Evolutionary conservation across 2,888 invertebrate species (phyloP), one percentile per base, ranked within the genome.

Genomic region (Periphyllus acericola): DNA sequence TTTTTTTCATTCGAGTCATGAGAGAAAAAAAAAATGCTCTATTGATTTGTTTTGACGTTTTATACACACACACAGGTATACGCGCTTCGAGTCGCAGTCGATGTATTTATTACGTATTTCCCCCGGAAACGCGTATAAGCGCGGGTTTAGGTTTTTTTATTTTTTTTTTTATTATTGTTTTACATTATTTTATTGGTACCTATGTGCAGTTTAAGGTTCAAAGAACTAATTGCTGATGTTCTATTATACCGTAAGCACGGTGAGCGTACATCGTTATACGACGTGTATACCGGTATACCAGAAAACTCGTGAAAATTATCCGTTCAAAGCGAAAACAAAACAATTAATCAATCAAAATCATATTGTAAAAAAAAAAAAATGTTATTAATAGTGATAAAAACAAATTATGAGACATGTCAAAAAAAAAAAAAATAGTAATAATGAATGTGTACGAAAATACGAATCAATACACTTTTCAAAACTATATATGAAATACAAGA

Each of bases 11-110:
- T 5, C 19, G 21, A 78, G 32, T 78, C 76, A 52, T 52, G 76
- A 78, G 76, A 78, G 52, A 52, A 76, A 52, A 78, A 76, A 78
- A 76, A 46, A 29, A 46, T 46, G 4, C 29, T 32, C 46, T 52
- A 52, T 78, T 78, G 76, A 78, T 78, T 78, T 78, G 17, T 76
- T 52, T 46, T 9, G 8, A 76, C n/a, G 40, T 55, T 19, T 60
- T 21, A 19, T 19, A 55, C 5, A 6, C 6, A 25, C 9, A 40
- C n/a, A 25, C 29, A 40, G 11, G n/a, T 75, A 40, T 36, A 36
- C 6, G 6, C 40, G 40, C 40, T 21, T 34, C 11, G 3, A 36
- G 36, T 36, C 36, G 36, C 6, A 36, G 36, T 36, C 6, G 36
- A 5, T 3, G 36, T 36, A 6, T 36, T 6, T n/a, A n/a, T n/a